Evolutionary conservation across 2,113 vertebrate genomes (phyloP), one percentile per base, ranked within the genome.

Genomic region (Parus major): DNA sequence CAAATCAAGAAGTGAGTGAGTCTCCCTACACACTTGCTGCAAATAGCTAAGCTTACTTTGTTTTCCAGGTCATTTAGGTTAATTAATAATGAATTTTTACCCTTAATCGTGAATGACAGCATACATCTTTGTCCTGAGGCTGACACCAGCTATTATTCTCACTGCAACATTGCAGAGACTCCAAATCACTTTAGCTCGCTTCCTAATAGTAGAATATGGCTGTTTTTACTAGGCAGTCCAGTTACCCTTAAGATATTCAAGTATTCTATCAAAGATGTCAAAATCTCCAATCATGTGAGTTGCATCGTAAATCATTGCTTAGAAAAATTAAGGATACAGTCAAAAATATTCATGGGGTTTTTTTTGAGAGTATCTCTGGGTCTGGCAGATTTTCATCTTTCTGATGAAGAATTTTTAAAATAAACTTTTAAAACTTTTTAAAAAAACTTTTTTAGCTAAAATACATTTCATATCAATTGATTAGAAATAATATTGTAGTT

Each of bases 31-130:
- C 8, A 27, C 47, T 73, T 88, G 23, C 60, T 94, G 63, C 73
- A 70, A 91, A 92, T 47, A 92, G 25, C 41, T 49, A 78, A 57
- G 25, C 56, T 89, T 91, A 61, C 66, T 95, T 96, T 90, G 72
- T 75, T 93, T 95, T 86, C 63, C 76, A 85, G 73, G 10, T 57
- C 41, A 77, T 94, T 94, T 80, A 71, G 49, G 81, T 82, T 82
- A 92, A 89, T 50, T 50, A 93, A 83, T 79, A 86, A 88, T 73
- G 35, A 83, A 27, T 86, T 92, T 92, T 94, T 63, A 73, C 39
- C 44, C 29, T 22, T 91, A 93, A 85, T 91, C 15, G 33, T 92
- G 88, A 92, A 50, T 82, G 75, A 77, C 75, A 52, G 39, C 59
- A 27, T 92, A 57, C 56, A 18, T 90, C 69, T 90, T 75, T 77